Evolutionary conservation across 2,113 vertebrate species (phyloP).

Genomic region (Vulpes vulpes): DNA sequence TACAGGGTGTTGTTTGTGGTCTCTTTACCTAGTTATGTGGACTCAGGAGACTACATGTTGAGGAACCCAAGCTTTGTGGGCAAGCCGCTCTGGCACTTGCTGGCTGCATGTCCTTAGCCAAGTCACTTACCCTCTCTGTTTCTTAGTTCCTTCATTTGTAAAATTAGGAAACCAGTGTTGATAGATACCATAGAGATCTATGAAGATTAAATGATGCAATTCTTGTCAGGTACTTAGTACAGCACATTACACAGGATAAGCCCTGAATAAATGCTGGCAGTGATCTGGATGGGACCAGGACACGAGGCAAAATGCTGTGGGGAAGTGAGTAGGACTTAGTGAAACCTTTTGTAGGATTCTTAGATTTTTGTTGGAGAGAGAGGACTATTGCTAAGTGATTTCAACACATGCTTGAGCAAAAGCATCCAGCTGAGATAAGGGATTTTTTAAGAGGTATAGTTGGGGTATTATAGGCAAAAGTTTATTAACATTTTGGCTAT

Average conservation of each 20-base stretch:
- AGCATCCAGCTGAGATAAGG: not conserved
- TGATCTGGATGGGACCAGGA: accelerated
- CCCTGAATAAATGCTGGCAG: not conserved
- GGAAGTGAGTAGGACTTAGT: not conserved
- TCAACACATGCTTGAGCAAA: not conserved
- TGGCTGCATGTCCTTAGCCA: not conserved
- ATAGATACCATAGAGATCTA: not conserved
- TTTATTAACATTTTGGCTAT: not conserved
- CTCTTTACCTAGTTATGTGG: not conserved
- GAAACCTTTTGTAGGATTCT: not conserved
- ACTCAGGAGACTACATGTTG: not conserved
- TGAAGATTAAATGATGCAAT: not conserved
- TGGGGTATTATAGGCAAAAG: not conserved
- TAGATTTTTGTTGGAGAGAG: not conserved
- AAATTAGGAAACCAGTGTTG: not conserved
- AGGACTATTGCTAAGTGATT: not conserved
- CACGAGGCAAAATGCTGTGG: not conserved
- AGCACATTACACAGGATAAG: accelerated
- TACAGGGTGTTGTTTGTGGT: not conserved
- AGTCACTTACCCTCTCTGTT: not conserved
- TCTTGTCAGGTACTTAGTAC: not conserved
- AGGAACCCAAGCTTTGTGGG: not conserved
- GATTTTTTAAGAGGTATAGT: not conserved
- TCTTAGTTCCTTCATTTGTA: not conserved
- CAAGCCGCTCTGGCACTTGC: not conserved